Conservation (phyloP, 2,888 invertebrate genomes). For the Parnassius smintheus region DNA sequence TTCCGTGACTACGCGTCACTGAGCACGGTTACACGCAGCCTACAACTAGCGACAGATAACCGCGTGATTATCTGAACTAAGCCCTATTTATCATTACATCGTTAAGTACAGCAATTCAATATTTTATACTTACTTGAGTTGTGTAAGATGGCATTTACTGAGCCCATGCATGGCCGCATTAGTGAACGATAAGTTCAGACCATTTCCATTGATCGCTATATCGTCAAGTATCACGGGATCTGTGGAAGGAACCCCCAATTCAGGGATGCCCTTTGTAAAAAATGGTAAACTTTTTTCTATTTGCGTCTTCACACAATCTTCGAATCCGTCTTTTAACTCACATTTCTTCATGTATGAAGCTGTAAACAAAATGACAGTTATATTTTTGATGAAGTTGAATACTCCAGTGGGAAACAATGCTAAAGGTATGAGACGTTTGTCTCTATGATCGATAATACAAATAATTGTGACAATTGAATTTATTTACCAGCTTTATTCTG, state of each 20-base stretch:
- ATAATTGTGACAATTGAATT: too few species aligned
- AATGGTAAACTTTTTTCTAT: constrained; percentile 50
- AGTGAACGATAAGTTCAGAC: constrained; percentile 56
- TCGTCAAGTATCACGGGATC: constrained; percentile 65
- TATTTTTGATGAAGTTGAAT: too few species aligned
- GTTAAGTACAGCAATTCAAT: not conserved
- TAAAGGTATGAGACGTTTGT: too few species aligned
- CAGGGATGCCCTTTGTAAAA: constrained; percentile 65
- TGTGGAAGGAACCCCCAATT: constrained; percentile 58
- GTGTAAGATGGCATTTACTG: constrained; percentile 46
- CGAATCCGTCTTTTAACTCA: constrained; percentile 43
- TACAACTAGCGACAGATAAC: too few species aligned
- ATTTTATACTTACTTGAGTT: constrained; percentile 55
- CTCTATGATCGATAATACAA: too few species aligned
- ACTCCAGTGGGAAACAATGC: too few species aligned
- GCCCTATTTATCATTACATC: too few species aligned
- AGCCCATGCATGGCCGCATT: constrained; percentile 61
- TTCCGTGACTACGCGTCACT: too few species aligned
- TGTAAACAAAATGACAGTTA: constrained; percentile 42
- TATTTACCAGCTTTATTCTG: too few species aligned
- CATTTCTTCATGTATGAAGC: constrained; percentile 66
- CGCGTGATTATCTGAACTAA: too few species aligned
- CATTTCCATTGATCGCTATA: constrained; percentile 61
- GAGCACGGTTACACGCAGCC: too few species aligned
- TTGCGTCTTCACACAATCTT: constrained; percentile 54